Base-by-base conservation (phyloP, 2,888 invertebrate genomes). In the Drosophila infuscata region DNA sequence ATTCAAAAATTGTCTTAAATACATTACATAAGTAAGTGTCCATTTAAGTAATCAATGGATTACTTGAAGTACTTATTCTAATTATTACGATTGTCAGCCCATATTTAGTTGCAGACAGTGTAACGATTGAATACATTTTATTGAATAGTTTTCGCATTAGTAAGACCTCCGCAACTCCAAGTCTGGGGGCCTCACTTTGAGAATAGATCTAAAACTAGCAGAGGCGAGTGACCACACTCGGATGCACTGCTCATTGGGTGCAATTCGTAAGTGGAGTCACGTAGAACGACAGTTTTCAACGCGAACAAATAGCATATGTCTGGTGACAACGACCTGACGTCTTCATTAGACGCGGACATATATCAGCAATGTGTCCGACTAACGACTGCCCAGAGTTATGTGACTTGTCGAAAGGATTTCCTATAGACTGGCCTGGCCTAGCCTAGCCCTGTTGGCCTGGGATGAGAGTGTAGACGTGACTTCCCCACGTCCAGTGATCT, bases 211-310 rank as follows among this genome's bases (percentile, higher is more conserved):
- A 41, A 54, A 56, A 49, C 20, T 46, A 49, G 25, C 25, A n/a
- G 17, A 8, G 30, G 20, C 32, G 29, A 46, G 56, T 35, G 48
- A 35, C 51, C 66, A 33, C 32, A 63, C 25, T 43, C 33, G 41
- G 57, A 32, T 65, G 41, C 46, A 53, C 30, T 65, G 49, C 70
- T 80, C 79, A 88, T 90, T 91, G 78, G 54, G 29, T 70, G 83
- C 74, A 73, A 89, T 88, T 91, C 77, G 81, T 90, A 91, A 74
- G 89, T 83, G 70, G 51, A 87, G 92, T 92, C 92, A 92, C 92
- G 92, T 92, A 92, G 88, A 82, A 87, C 80, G 70, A 65, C 76
- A 72, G 81, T 89, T 89, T 74, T 70, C 62, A 78, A 74, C 69
- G 79, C 73, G 76, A 76, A 81, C 82, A 83, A 84, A 90, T 89